Base-by-base conservation (phyloP, 2,113 vertebrate genomes). In the Pygoscelis adeliae region DNA sequence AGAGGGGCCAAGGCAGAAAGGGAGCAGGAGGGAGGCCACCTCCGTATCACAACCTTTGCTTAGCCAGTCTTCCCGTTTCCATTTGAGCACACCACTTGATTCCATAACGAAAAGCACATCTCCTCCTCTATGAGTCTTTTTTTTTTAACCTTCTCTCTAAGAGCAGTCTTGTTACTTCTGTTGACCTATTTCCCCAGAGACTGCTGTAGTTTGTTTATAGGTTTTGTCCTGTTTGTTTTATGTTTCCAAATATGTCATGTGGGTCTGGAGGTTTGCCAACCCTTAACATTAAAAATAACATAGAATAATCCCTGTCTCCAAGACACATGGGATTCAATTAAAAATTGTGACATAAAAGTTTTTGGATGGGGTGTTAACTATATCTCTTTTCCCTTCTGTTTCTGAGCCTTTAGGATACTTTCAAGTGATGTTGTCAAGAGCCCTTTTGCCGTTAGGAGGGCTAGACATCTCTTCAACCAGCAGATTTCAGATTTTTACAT, bases 221-320 rank as follows among this genome's bases (percentile, higher is more conserved):
- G 42, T 62, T 96, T 94, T 91, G 65, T 94, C 53, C 49, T 89
- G 94, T 96, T 97, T 97, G 74, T 96, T 97, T 97, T 91, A n/a
- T 79, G 73, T 93, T 96, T 95, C 87, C 81, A 95, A 82, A 87
- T 61, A 83, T 77, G 70, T 87, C 89, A 38, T 82, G 87, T 83
- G 83, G 89, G 61, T 79, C 87, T 96, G 93, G 78, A 97, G 29
- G 50, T 70, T 87, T 96, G 90, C 95, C 94, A 96, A 10, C 26
- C 11, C 81, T 69, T 76, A 95, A 25, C 66, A 82, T 91, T 66
- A 63, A 91, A 95, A 96, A 95, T 85, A 96, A 87, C 70, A 70
- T 32, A 53, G 40, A 71, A 65, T 87, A 82, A 89, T 95, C 87
- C 40, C 42, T 77, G 58, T 70, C 85, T 93, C 42, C 17, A 70